A percentile compares a stretch with the other conserved stretches of the same genome.
phyloP scores from a whole-genome alignment of 1,140 invertebrate species.

The Drosophila persimilis region DNA sequence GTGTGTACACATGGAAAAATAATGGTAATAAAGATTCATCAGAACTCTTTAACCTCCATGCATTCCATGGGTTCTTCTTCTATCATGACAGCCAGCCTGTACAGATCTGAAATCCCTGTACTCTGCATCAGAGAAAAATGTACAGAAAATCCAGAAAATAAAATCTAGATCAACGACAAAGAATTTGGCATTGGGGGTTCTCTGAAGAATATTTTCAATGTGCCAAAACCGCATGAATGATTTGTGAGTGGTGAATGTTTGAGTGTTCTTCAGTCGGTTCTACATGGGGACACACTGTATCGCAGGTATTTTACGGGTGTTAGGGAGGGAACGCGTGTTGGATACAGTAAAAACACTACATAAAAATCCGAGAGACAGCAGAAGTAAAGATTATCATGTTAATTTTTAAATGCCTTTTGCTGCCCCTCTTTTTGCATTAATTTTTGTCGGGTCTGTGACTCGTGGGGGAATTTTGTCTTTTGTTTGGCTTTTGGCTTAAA shows the following conservation, averaged over 20 bases:
- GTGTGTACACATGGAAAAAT: too few species aligned
- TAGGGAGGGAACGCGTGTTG: background rate
- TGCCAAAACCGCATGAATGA: background rate
- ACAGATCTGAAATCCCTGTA: background rate
- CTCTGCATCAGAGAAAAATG: slow-evolving; percentile 6
- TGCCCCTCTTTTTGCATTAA: slow-evolving; percentile 28
- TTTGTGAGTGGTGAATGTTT: slow-evolving; percentile 25
- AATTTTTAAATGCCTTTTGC: slow-evolving; percentile 39
- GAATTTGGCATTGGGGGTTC: slow-evolving; percentile 28
- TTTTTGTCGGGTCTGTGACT: slow-evolving; percentile 32
- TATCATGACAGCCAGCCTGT: too few species aligned
- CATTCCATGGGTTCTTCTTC: too few species aligned
- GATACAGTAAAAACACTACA: slow-evolving; percentile 14
- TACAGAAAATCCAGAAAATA: background rate
- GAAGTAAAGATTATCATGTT: slow-evolving; percentile 61
- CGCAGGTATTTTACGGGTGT: too few species aligned
- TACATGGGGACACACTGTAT: too few species aligned
- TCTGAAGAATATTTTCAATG: slow-evolving; percentile 32
- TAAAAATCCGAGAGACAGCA: slow-evolving; percentile 23
- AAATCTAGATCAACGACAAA: background rate
- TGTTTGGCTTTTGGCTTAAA: slow-evolving; percentile 26
- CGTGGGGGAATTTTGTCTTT: slow-evolving; percentile 35
- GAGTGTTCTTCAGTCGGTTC: too few species aligned
- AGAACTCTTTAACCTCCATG: too few species aligned
- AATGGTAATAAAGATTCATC: too few species aligned